Conservation (phyloP, 2,113 vertebrate species). For the Bufo bufo region DNA sequence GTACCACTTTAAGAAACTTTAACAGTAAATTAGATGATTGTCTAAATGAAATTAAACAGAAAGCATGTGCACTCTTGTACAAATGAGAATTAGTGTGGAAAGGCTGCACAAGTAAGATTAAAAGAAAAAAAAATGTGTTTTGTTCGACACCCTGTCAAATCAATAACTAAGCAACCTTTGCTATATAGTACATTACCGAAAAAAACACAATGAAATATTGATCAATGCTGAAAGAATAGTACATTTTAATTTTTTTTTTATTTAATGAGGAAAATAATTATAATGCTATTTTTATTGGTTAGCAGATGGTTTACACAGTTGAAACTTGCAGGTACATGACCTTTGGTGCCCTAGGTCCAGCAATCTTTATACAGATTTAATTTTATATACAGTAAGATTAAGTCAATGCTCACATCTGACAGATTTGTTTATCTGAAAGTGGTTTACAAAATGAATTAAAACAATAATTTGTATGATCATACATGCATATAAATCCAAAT, state of each 20-base stretch:
- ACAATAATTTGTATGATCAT: too few relatives aligned
- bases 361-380: background rate
- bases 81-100: background rate
- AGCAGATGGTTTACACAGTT: background rate
- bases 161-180: background rate
- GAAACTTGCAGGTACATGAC: background rate
- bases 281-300: background rate
- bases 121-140: background rate
- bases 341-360: background rate
- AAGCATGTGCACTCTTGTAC: background rate
- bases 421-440: too few relatives aligned
- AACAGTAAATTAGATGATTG: background rate
- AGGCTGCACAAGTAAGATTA: too few relatives aligned
- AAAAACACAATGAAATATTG: background rate
- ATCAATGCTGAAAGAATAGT: background rate
- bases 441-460: too few relatives aligned
- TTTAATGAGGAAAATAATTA: background rate
- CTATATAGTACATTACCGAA: background rate
- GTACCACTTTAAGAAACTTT: slow-evolving; percentile 6
- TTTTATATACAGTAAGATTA: too few relatives aligned
- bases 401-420: too few relatives aligned
- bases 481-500: too few relatives aligned
- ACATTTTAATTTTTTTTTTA: background rate
- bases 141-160: background rate
- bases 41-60: background rate